Evolutionary conservation across 2,888 invertebrate species (phyloP), one percentile per base, ranked within the genome.

Genomic region (Timema podura): DNA sequence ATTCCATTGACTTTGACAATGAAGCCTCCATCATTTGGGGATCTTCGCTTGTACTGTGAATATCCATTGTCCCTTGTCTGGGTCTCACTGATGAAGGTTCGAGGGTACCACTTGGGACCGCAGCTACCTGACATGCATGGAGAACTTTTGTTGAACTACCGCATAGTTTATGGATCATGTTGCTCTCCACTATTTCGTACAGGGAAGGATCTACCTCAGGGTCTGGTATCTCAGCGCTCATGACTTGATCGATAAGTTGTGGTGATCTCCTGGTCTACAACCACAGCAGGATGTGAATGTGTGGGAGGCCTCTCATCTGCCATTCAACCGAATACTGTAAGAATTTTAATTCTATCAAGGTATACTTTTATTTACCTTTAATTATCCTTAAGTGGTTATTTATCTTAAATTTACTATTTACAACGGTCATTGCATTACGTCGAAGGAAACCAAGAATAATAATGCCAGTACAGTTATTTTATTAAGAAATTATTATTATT

Each of bases 41-140:
- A 48, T 64, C 76, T 67, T 65, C 80, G 70, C 13, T 76, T 65
- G 72, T 81, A 82, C 44, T 68, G 7, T 1, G 80, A 79, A 74
- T 80, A 81, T 30, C 79, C 78, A 72, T 77, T 1, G 74, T 71
- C 69, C n/a, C n/a, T n/a, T n/a, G n/a, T n/a, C n/a, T n/a, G n/a
- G n/a, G n/a, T n/a, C n/a, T n/a, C n/a, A n/a, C 78, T 77, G 15
- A 72, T 57, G 45, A 76, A 74, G 30, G 67, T 11, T 45, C 73
- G 51, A 11, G 80, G 81, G 72, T 76, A 82, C 10, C 74, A 74
- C 74, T 83, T 82, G 0, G 76, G 73, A 75, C 82, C 83, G 67
- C 74, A 75, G 5, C 78, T 78, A 64, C 78, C 74, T n/a, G 72
- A 71, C 80, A 81, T 82, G 75, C n/a, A n/a, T n/a, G n/a, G n/a